phyloP scores from a whole-genome alignment of 2,888 invertebrate species.

The Rhimphoctona megacephalus region DNA sequence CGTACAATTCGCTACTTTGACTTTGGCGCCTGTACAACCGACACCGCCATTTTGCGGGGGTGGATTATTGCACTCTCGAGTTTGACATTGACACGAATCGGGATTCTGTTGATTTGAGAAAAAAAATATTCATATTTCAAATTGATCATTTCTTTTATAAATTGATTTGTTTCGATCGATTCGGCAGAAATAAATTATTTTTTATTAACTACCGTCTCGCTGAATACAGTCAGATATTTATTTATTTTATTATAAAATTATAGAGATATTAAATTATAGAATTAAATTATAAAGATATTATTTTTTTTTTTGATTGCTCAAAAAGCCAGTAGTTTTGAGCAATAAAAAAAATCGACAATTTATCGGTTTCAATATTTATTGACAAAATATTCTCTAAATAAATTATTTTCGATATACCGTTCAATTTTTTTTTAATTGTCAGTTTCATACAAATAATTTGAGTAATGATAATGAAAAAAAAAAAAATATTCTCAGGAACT shows the following conservation, averaged over 20 bases:
- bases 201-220: too few relatives aligned
- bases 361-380: not conserved
- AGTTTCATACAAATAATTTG: not conserved
- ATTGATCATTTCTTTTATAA: not conserved
- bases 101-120: constrained; percentile 70
- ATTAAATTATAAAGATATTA: too few relatives aligned
- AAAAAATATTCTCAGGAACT: too few relatives aligned
- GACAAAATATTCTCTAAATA: not conserved
- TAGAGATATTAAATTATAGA: too few relatives aligned
- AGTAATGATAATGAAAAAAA: not conserved
- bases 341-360: too few relatives aligned
- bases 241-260: too few relatives aligned
- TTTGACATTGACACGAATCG: constrained; percentile 92
- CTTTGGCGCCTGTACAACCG: constrained; percentile 87
- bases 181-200: too few relatives aligned
- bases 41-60: constrained; percentile 91
- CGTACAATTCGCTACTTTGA: constrained; percentile 93
- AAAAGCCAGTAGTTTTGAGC: not conserved
- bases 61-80: constrained; percentile 93
- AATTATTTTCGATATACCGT: not conserved
- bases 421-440: not conserved
- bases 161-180: not conserved
- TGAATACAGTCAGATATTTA: too few relatives aligned
- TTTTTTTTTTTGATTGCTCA: too few relatives aligned
- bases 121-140: not conserved